Evolutionary conservation across 92 coral and sea anemone species (phyloP).

Genomic region (Parazoanthus atlanticus): DNA sequence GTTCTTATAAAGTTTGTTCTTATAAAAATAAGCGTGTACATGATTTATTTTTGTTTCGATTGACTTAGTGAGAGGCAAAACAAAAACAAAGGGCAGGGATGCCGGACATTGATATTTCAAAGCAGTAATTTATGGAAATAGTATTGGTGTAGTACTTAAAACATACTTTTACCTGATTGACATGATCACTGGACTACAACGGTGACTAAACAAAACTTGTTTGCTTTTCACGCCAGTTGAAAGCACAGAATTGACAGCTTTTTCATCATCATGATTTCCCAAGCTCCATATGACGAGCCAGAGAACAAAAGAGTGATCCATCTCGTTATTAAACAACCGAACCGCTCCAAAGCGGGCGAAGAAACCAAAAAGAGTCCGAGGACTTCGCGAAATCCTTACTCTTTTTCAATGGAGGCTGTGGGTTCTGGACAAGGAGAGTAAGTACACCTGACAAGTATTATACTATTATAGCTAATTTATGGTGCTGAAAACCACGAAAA

Average conservation of each 20-base stretch:
- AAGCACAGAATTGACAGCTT: constrained; percentile 15
- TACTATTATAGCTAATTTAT: background rate
- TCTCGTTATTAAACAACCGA: constrained; percentile 24
- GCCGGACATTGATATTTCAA: too few relatives aligned
- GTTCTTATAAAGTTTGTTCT: too few relatives aligned
- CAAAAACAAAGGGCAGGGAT: too few relatives aligned
- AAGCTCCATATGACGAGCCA: constrained; percentile 2
- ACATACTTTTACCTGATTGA: background rate
- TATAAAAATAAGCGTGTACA: too few relatives aligned
- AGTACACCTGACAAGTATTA: background rate
- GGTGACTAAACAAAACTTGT: background rate
- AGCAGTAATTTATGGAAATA: constrained; percentile 5
- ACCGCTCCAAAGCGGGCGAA: background rate
- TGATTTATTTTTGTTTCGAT: too few relatives aligned
- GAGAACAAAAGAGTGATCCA: constrained; percentile 25
- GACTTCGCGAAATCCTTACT: background rate
- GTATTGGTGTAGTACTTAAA: background rate
- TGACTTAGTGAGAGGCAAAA: too few relatives aligned
- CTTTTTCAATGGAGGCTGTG: constrained; percentile 27
- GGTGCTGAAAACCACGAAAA: background rate
- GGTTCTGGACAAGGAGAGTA: constrained; percentile 27
- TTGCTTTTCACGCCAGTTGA: constrained; percentile 23
- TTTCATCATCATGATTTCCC: constrained; percentile 12
- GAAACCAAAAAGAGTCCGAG: background rate
- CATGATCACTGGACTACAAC: constrained; percentile 10